Conservation (phyloP, 1,140 invertebrate species). For the Neocloeon triangulifer region DNA sequence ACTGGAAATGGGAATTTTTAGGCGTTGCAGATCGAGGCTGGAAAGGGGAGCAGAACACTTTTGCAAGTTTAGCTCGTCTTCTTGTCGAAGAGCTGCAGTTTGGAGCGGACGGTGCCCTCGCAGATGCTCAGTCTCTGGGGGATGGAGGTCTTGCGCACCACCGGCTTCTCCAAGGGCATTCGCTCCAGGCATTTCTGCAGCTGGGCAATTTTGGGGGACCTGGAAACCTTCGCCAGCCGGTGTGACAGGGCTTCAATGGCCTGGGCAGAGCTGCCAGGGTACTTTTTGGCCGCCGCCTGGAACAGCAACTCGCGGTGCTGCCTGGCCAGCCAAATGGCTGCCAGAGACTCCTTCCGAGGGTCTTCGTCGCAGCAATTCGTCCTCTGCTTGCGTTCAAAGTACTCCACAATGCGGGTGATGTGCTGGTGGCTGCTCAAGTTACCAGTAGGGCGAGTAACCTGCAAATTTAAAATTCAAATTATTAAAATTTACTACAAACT, state of each 20-base stretch:
- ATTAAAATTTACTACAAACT: too few relatives aligned
- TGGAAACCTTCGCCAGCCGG: not conserved
- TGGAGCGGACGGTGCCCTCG: slow-evolving; percentile 61
- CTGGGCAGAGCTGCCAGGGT: slow-evolving; percentile 6
- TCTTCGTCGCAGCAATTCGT: slow-evolving; percentile 14
- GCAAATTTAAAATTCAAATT: too few relatives aligned
- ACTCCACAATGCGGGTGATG: slow-evolving; percentile 69
- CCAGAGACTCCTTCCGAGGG: slow-evolving; percentile 8
- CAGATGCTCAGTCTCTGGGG: slow-evolving; percentile 44
- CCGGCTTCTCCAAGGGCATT: slow-evolving; percentile 5
- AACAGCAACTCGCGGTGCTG: not conserved
- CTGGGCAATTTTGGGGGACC: slow-evolving; percentile 15
- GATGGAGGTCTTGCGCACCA: not conserved
- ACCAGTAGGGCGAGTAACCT: too few relatives aligned
- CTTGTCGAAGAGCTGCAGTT: slow-evolving; percentile 65
- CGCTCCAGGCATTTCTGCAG: slow-evolving; percentile 13
- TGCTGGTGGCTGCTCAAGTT: slow-evolving; percentile 20
- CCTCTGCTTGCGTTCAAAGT: slow-evolving; percentile 53
- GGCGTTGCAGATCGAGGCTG: too few relatives aligned
- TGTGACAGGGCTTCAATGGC: slow-evolving; percentile 4
- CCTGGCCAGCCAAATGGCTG: not conserved
- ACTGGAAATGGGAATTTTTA: too few relatives aligned
- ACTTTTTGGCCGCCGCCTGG: not conserved
- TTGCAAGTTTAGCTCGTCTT: too few relatives aligned
- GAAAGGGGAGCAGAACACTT: too few relatives aligned